Base-by-base conservation (phyloP, 2,113 vertebrate species). In the Todiramphus chloris region DNA sequence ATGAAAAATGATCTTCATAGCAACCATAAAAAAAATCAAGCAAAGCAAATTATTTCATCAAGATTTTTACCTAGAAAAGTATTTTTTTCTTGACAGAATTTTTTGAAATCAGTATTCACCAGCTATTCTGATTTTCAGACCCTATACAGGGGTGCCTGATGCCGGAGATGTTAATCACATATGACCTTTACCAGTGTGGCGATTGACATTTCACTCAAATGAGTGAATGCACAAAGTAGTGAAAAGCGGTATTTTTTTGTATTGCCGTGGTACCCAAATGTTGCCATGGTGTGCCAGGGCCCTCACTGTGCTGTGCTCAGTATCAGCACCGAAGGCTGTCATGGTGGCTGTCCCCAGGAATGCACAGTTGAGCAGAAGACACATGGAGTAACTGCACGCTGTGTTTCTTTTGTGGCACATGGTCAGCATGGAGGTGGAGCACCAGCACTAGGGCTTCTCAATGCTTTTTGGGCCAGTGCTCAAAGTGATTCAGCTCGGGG, bases 221-320 rank as follows among this genome's bases (percentile, higher is more conserved):
- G 17, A 39, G 35, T 43, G 53, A 74, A 74, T 5, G 13, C 35
- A n/a, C 39, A 41, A 11, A 23, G 20, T 51, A 35, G 9, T 46
- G 39, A 62, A 50, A 56, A 4, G 15, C 3, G 5, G 0, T 37
- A 10, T 31, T 46, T 66, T 66, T 73, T 68, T 53, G 39, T 30
- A 30, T 55, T 64, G 37, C 39, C 0, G 0, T 39, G 35, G 68
- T 9, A 10, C 66, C 53, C 67, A 31, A 58, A 51, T 15, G 10
- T 68, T 24, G 0, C 28, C 66, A 43, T 2, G 23, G 12, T 62
- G 43, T 37, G 41, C 19, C 31, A 21, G 10, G 23, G 53, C 33
- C 16, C 53, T 62, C 46, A n/a, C 1, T 24, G 41, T 51, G 41
- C 72, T 39, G 28, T 6, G 13, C 1, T 0, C 0, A 2, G 9